Base-by-base conservation (phyloP, 2,888 invertebrate species). In the Agonopterix subpropinquella region DNA sequence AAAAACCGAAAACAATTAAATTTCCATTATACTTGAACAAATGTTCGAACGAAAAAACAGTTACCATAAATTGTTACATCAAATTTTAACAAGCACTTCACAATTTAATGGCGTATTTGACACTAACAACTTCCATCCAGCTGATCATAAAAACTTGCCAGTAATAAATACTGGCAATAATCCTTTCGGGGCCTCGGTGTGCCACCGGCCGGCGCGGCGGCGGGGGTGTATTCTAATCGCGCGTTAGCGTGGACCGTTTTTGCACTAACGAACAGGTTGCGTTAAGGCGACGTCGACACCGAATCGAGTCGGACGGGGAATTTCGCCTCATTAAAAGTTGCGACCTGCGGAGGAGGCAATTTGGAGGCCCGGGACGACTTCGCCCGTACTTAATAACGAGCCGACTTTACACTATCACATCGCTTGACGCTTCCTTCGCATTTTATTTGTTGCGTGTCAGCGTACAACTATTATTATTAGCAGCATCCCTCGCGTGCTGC, bases 271-370 rank as follows among this genome's bases (percentile, higher is more conserved):
- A 87, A 87, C 86, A 84, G 85, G 86, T 85, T 80, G 85, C 84
- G 84, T 85, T 85, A 80, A 83, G 79, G 80, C 80, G 77, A 79
- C 73, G 42, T 42, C 77, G 77, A 71, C 70, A 73, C 65, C 71
- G 70, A 73, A 77, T 80, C 80, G 80, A 64, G 66, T 62, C 67
- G 59, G 67, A 28, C 80, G 75, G 80, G 73, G 88, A 89, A 89
- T 88, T 87, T 87, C 67, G 82, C 80, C 88, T 88, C 88, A 88
- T 89, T 89, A 89, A 89, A 89, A 89, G 79, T 89, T 88, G 84
- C 76, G 82, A 86, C 84, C 84, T 77, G 81, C 73, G 70, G 77
- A 79, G 76, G 75, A 80, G 85, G 83, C 86, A 86, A 86, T 88
- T 86, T 86, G 78, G 78, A 78, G 73, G 68, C 69, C 13, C 65